phyloP scores from a whole-genome alignment of 2,113 vertebrate species.

The Crocuta crocuta region DNA sequence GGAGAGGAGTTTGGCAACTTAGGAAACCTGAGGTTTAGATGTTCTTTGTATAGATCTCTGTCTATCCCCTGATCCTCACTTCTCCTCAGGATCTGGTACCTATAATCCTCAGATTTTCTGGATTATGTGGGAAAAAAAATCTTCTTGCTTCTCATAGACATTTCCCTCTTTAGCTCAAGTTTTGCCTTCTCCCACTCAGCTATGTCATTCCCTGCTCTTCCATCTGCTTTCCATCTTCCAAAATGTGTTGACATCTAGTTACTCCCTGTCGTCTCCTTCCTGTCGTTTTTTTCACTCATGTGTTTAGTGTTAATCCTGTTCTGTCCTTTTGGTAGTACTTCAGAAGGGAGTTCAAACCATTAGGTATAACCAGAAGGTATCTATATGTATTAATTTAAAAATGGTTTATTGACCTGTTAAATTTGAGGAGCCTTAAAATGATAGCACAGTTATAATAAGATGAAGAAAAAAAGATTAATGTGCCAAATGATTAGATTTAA shows the following conservation, averaged over 20 bases:
- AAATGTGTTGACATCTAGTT: not conserved
- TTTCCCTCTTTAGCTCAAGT: not conserved
- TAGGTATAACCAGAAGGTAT: not conserved
- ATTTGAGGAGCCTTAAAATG: not conserved
- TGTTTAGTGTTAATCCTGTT: not conserved
- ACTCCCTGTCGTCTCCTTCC: not conserved
- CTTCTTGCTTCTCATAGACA: not conserved
- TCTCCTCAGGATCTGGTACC: not conserved
- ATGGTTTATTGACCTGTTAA: not conserved
- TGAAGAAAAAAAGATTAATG: not conserved
- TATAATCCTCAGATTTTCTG: not conserved
- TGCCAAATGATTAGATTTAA: conserved; percentile 1
- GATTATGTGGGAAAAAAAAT: not conserved
- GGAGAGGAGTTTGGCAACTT: not conserved
- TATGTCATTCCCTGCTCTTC: not conserved
- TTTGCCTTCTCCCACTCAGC: not conserved
- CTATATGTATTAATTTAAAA: not conserved
- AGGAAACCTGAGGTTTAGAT: not conserved
- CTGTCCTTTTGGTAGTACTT: not conserved
- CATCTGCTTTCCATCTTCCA: not conserved
- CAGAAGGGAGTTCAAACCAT: not conserved
- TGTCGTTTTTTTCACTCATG: not conserved
- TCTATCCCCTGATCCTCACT: not conserved
- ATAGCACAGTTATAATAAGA: not conserved
- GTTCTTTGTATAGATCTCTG: not conserved